Percentiles rank a stretch among this genome's conserved stretches.
Conservation (phyloP, 2,888 invertebrate species). For the Agonopterix heracliana region DNA sequence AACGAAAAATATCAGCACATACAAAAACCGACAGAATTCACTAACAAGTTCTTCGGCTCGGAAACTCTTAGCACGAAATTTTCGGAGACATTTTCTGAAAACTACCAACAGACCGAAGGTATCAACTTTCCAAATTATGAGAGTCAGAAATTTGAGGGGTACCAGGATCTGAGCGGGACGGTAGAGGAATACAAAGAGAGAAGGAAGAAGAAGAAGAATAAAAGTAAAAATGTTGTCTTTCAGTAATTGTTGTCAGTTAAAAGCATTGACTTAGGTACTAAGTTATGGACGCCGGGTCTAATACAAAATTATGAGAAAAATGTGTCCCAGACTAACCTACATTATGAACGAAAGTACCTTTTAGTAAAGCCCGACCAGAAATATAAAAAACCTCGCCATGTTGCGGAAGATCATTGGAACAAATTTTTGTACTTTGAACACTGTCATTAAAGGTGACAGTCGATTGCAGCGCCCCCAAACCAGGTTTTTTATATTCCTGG, state of each 20-base stretch:
- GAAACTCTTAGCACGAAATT: conserved; percentile 54
- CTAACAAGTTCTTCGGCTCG: conserved; percentile 59
- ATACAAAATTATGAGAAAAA: no score
- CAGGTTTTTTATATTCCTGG: no score
- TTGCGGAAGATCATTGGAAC: no score
- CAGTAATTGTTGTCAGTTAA: neutral
- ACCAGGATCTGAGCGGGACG: conserved; percentile 58
- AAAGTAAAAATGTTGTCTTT: conserved; percentile 6
- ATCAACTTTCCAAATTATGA: conserved; percentile 56
- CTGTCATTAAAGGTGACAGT: no score
- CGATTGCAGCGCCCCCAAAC: no score
- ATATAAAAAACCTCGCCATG: no score
- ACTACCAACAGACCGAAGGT: conserved; percentile 57
- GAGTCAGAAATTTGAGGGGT: conserved; percentile 42
- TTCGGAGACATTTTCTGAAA: conserved; percentile 53
- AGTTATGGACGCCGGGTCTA: no score
- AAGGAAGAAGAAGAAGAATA: conserved; percentile 48
- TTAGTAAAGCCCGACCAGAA: no score
- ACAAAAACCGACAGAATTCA: conserved; percentile 21
- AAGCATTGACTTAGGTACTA: neutral
- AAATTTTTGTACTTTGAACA: no score
- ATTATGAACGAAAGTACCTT: no score
- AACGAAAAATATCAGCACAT: conserved; percentile 57
- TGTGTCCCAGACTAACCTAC: no score
- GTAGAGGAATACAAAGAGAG: conserved; percentile 42